A percentile compares a stretch with the other conserved stretches of the same genome.
These are phyloP conservation scores for Drosophila paucipuncta DNA, from an alignment of 2,888 invertebrate species.

Conservation along the genomic window DNA sequence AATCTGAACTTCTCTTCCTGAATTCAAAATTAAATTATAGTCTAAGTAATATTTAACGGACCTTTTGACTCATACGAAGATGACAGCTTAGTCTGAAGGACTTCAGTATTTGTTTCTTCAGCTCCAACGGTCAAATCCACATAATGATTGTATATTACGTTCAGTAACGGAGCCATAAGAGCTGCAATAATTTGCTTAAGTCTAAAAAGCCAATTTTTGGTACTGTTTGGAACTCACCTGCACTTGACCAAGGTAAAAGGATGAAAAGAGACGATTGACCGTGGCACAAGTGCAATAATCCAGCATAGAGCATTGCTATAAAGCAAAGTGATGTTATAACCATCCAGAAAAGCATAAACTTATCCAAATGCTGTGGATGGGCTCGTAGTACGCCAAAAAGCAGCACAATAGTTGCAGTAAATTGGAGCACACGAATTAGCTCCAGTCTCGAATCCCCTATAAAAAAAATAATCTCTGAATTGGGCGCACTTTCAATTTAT, in stretches of 20 bases:
- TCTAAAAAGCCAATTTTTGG: no score
- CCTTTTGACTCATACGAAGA: background rate
- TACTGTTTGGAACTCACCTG: constrained; percentile 29
- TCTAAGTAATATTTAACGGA: background rate
- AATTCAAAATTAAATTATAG: background rate
- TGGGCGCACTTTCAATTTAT: background rate
- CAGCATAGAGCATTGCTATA: constrained; percentile 7
- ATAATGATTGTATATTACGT: constrained; percentile 43
- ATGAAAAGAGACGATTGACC: background rate
- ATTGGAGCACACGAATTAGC: constrained; percentile 24
- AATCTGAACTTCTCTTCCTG: background rate
- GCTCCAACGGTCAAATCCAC: constrained; percentile 19
- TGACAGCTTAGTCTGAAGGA: constrained; percentile 13
- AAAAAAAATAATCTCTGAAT: background rate
- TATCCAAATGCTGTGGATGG: constrained; percentile 28
- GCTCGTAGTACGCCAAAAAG: constrained; percentile 32
- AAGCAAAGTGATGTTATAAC: constrained; percentile 9
- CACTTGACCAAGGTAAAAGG: constrained; percentile 13
- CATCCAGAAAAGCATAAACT: constrained; percentile 38
- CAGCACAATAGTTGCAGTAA: constrained; percentile 30
- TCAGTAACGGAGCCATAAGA: constrained; percentile 19
- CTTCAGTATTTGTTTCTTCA: constrained; percentile 4
- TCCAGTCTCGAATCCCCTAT: constrained; percentile 9
- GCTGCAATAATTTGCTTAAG: constrained; percentile 9
- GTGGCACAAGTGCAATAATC: background rate